Percentiles rank a stretch among this genome's conserved stretches.
These are phyloP conservation scores for Calypte anna DNA, from an alignment of 2,113 vertebrate species.

Conservation along the genomic window DNA sequence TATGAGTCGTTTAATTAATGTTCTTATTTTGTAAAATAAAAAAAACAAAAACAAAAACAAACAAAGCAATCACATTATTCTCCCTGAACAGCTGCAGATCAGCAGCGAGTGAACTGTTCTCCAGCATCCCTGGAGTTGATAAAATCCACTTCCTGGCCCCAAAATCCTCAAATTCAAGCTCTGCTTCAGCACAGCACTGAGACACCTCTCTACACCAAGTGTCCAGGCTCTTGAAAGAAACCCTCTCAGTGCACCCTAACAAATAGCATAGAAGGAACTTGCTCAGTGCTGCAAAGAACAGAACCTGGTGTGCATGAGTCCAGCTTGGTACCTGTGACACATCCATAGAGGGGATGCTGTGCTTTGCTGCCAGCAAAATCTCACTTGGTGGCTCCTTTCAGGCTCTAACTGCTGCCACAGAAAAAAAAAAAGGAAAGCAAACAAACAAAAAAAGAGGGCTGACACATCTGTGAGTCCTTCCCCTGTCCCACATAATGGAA, in stretches of 20 bases:
- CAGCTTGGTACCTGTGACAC: not conserved
- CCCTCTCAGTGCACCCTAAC: not conserved
- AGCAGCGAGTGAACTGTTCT: not conserved
- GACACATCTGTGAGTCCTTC: not conserved
- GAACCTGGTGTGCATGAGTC: not conserved
- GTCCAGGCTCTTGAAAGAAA: not conserved
- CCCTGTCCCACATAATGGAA: slow-evolving; percentile 37
- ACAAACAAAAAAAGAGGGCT: not conserved
- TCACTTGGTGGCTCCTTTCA: not conserved
- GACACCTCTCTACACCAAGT: not conserved
- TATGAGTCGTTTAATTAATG: not conserved
- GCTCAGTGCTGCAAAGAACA: not conserved
- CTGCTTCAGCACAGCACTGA: not conserved
- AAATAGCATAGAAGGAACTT: not conserved
- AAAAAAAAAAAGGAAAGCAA: not conserved
- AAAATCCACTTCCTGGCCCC: not conserved
- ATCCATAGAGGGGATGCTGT: not conserved
- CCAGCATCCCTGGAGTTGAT: not conserved
- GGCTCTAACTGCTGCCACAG: not conserved
- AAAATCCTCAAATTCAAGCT: not conserved
- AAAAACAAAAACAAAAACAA: not conserved
- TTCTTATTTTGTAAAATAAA: not conserved
- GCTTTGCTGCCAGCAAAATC: not conserved
- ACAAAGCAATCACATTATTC: not conserved
- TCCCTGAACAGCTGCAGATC: not conserved